Conservation (phyloP, 2,797 vertebrate genomes). For the Siniperca scherzeri region DNA sequence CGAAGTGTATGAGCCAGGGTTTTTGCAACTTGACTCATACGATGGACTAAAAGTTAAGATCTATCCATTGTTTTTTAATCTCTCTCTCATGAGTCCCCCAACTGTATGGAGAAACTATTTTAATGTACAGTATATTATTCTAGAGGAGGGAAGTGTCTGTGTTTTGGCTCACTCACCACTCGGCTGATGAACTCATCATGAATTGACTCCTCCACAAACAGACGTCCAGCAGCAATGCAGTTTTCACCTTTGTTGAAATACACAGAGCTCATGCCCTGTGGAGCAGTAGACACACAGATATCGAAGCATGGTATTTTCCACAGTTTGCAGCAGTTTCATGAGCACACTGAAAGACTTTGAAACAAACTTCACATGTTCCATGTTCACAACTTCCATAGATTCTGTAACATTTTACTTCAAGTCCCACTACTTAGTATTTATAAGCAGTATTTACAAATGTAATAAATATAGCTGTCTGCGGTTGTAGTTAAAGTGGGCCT, state of each 20-base stretch:
- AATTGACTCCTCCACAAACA: constrained; percentile 96
- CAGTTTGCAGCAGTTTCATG: background rate
- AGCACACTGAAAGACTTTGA: background rate
- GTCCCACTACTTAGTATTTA: too few species aligned
- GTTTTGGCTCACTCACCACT: constrained; percentile 89
- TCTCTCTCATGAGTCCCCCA: background rate
- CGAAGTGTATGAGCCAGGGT: background rate
- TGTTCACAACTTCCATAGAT: too few species aligned
- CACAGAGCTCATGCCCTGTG: constrained; percentile 96
- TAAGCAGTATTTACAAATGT: too few species aligned
- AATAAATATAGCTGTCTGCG: too few species aligned
- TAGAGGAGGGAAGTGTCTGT: background rate
- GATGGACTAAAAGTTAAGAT: background rate
- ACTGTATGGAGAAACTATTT: background rate
- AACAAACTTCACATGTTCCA: background rate
- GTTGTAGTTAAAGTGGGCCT: too few species aligned
- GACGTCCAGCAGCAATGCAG: constrained; percentile 96
- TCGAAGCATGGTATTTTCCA: background rate
- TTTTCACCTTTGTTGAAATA: constrained; percentile 99
- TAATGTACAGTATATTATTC: background rate
- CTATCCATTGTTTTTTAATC: background rate
- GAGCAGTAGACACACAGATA: constrained; percentile 5
- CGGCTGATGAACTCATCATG: constrained; percentile 93
- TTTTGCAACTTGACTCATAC: background rate
- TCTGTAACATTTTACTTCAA: too few species aligned